These are phyloP conservation scores for Neopipo cinnamomea DNA, from an alignment of 2,113 vertebrate species.

Conservation along the genomic window DNA sequence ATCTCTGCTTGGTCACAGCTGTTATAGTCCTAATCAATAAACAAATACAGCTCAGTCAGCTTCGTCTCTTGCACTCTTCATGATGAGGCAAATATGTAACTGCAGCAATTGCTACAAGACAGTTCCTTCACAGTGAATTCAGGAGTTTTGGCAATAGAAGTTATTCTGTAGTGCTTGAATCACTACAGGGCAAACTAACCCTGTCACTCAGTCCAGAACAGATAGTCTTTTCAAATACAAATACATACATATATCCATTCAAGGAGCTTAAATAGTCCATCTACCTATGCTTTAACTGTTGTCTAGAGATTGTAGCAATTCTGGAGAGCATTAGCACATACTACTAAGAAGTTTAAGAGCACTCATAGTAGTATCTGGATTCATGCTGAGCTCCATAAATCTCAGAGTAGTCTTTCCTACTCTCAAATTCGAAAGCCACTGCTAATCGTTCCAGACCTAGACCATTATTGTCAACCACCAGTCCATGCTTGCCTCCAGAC, in stretches of 20 bases:
- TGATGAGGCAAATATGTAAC: background rate
- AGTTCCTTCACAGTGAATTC: background rate
- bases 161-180: background rate
- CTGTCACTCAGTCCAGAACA: background rate
- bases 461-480: background rate
- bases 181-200: background rate
- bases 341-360: background rate
- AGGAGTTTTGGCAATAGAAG: background rate
- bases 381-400: background rate
- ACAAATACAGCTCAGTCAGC: constrained; percentile 1
- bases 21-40: background rate
- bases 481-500: background rate
- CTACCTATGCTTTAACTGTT: background rate
- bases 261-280: background rate
- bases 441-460: background rate
- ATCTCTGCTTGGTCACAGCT: background rate
- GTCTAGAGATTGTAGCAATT: background rate
- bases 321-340: background rate
- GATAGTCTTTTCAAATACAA: background rate
- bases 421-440: background rate
- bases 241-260: background rate
- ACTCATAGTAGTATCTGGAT: background rate
- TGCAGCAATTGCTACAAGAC: background rate
- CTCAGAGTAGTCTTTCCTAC: background rate
- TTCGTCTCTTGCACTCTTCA: background rate